Evolutionary conservation across 64 coral and sea anemone genomes (phyloP).

Genomic region (Stichodactyla mertensii): DNA sequence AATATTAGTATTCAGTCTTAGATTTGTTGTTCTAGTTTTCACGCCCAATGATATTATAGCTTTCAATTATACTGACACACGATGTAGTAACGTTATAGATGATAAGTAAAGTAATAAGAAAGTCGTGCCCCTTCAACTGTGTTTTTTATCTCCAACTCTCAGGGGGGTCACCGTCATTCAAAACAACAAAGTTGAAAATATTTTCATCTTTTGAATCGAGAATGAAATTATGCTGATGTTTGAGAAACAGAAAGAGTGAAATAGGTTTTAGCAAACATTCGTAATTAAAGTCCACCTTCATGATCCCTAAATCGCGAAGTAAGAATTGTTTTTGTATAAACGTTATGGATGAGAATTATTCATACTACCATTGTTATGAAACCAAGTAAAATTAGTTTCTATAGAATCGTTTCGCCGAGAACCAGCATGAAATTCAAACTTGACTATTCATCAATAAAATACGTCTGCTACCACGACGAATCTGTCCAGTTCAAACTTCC

Average conservation of each 20-base stretch:
- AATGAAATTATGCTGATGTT: not conserved
- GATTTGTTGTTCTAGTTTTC: not conserved
- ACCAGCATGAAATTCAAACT: not conserved
- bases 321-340: not conserved
- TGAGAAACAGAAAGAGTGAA: not conserved
- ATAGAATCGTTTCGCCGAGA: not conserved
- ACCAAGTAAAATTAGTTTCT: not conserved
- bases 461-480: not conserved
- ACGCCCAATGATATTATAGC: not conserved
- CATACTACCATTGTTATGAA: not conserved
- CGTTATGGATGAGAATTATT: not conserved
- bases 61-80: not conserved
- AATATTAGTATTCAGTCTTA: not conserved
- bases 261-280: not conserved
- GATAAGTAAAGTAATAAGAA: slow-evolving; percentile 7
- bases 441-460: not conserved
- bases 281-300: not conserved
- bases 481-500: not conserved
- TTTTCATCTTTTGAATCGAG: not conserved
- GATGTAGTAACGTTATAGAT: not conserved
- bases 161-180: not conserved
- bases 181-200: not conserved
- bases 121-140: not conserved
- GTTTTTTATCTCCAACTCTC: not conserved
- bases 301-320: not conserved